Conservation (phyloP, 2,797 vertebrate genomes). For the Sebastes iracundus region DNA sequence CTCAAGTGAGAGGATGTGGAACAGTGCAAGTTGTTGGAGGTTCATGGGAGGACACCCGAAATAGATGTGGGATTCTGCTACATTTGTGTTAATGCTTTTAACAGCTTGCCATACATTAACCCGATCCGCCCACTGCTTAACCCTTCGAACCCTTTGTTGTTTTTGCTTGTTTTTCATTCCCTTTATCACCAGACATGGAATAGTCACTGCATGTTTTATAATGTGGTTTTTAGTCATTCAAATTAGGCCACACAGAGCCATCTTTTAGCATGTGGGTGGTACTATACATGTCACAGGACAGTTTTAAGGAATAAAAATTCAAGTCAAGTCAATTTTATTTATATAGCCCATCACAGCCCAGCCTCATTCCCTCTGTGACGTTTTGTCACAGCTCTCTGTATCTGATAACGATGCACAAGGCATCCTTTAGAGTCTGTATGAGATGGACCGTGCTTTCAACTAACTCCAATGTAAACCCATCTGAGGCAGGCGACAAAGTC, state of each 20-base stretch:
- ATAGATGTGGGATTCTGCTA: background rate
- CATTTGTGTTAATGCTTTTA: constrained; percentile 14
- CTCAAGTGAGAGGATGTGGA: constrained; percentile 22
- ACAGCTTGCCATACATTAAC: constrained; percentile 11
- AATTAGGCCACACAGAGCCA: background rate
- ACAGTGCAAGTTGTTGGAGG: constrained; percentile 20
- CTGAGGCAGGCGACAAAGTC: too few relatives aligned
- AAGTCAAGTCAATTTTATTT: background rate
- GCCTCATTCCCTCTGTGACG: background rate
- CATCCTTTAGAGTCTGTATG: too few relatives aligned
- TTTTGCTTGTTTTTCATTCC: background rate
- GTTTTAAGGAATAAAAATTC: background rate
- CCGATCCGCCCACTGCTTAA: background rate
- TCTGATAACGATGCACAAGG: too few relatives aligned
- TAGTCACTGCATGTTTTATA: background rate
- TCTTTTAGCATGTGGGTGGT: background rate
- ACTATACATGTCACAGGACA: background rate
- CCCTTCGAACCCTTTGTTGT: background rate
- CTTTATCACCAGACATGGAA: background rate
- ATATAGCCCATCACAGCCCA: background rate
- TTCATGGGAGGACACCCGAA: constrained; percentile 16
- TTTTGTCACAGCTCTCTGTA: background rate
- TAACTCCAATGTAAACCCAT: too few relatives aligned
- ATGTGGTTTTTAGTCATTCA: background rate
- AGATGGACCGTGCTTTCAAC: too few relatives aligned